Conservation (phyloP, 2,113 vertebrate genomes). For the Paramisgurnus dabryanus region DNA sequence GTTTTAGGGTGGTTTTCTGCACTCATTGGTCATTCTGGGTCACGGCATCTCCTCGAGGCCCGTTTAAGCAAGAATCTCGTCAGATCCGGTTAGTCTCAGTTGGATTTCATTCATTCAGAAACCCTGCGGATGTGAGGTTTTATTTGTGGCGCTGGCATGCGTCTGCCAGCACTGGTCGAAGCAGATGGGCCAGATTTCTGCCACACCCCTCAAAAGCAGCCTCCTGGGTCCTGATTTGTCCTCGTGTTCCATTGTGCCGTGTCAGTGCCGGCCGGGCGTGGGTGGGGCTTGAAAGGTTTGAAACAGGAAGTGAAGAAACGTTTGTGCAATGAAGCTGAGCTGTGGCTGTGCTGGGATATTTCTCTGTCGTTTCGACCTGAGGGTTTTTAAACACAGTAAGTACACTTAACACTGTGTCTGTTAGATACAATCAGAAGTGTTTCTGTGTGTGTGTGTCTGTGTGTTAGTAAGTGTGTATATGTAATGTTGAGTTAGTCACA, state of each 20-base stretch:
- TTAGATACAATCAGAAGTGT: neutral
- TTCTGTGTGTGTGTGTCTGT: neutral
- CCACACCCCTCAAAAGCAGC: constrained; percentile 44
- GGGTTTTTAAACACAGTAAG: constrained; percentile 39
- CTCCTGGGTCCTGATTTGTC: constrained; percentile 58
- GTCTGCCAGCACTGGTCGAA: constrained; percentile 68
- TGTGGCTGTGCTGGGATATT: constrained; percentile 34
- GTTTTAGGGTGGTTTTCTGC: neutral
- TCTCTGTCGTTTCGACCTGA: neutral
- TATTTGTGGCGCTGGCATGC: constrained; percentile 3
- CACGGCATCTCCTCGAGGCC: neutral
- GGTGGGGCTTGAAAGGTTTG: constrained; percentile 25
- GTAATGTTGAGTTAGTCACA: constrained; percentile 33
- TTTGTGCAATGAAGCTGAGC: constrained; percentile 36
- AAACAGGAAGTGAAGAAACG: constrained; percentile 62
- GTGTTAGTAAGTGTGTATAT: constrained; percentile 13
- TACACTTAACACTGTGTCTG: constrained; percentile 3
- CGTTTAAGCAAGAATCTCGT: neutral
- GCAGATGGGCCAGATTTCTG: constrained; percentile 63
- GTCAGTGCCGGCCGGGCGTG: constrained; percentile 46
- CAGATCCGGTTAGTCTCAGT: constrained; percentile 5
- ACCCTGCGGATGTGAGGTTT: neutral
- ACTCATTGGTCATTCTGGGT: neutral
- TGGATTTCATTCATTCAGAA: neutral
- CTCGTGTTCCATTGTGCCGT: neutral